Percentiles rank a stretch among this genome's conserved stretches.
These are phyloP conservation scores for Hirundo rustica DNA, from an alignment of 2,797 vertebrate genomes.

Conservation along the genomic window DNA sequence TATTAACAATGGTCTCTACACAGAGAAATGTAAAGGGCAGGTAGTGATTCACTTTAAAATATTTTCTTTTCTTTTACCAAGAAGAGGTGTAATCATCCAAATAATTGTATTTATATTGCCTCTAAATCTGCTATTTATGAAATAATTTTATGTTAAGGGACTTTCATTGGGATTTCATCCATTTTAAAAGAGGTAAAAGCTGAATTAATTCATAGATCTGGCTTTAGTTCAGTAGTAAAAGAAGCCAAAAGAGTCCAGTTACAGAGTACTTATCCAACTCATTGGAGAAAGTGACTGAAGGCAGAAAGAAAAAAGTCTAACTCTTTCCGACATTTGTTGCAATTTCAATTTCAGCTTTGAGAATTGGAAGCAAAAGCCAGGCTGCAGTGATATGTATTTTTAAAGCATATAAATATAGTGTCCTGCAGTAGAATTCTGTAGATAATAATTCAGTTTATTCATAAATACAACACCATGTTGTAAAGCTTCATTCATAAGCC, in stretches of 20 bases:
- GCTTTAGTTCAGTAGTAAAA: slow-evolving; percentile 26
- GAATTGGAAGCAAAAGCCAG: not conserved
- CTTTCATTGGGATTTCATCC: not conserved
- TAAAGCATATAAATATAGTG: not conserved
- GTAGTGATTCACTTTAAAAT: not conserved
- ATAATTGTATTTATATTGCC: slow-evolving; percentile 47
- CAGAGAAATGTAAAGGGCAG: not conserved
- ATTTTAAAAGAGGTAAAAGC: slow-evolving; percentile 29
- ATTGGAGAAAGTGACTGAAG: slow-evolving; percentile 39
- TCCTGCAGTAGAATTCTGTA: not conserved
- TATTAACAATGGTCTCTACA: slow-evolving; percentile 5
- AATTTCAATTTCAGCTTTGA: slow-evolving; percentile 5
- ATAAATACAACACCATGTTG: not conserved
- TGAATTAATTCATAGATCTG: slow-evolving; percentile 60
- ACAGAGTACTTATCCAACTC: slow-evolving; percentile 3
- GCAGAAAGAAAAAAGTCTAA: not conserved
- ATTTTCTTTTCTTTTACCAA: slow-evolving; percentile 50
- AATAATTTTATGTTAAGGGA: slow-evolving; percentile 31
- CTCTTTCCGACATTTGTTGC: not conserved
- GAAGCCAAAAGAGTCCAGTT: slow-evolving; percentile 36
- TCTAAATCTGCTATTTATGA: slow-evolving; percentile 46
- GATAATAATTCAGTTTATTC: not conserved
- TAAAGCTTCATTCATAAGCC: not conserved
- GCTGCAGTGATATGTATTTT: not conserved
- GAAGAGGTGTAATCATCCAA: slow-evolving; percentile 47